Evolutionary conservation across 2,113 vertebrate species (phyloP).

Genomic region (Globicephala melas): DNA sequence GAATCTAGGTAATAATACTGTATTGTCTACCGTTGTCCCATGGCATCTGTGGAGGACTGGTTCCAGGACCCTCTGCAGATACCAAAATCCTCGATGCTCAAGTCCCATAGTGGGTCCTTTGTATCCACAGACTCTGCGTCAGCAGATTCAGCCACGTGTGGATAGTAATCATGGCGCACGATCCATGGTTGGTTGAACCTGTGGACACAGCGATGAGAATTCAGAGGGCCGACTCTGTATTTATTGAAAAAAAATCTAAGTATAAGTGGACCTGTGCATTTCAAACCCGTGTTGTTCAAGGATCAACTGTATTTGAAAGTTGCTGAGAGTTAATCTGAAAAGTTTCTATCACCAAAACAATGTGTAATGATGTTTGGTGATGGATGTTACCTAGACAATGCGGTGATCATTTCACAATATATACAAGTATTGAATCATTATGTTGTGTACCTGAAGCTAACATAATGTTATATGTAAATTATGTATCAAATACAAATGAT

Average conservation of each 20-base stretch:
- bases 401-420: not conserved
- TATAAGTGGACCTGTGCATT: not conserved
- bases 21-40: too few relatives aligned
- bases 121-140: too few relatives aligned
- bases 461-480: not conserved
- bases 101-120: too few relatives aligned
- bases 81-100: too few relatives aligned
- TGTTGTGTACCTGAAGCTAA: not conserved
- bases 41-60: too few relatives aligned
- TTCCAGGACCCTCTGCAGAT: too few relatives aligned
- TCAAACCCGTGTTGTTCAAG: not conserved
- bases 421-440: not conserved
- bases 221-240: too few relatives aligned
- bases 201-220: too few relatives aligned
- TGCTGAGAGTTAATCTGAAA: not conserved
- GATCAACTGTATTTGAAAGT: not conserved
- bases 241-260: not conserved
- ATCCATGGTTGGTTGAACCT: too few relatives aligned
- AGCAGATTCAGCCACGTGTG: too few relatives aligned
- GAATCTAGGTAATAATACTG: not conserved
- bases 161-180: too few relatives aligned
- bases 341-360: not conserved
- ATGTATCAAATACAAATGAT: not conserved
- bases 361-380: not conserved
- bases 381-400: not conserved